Base-by-base conservation (phyloP, 2,113 vertebrate species). In the Corythaixoides concolor region DNA sequence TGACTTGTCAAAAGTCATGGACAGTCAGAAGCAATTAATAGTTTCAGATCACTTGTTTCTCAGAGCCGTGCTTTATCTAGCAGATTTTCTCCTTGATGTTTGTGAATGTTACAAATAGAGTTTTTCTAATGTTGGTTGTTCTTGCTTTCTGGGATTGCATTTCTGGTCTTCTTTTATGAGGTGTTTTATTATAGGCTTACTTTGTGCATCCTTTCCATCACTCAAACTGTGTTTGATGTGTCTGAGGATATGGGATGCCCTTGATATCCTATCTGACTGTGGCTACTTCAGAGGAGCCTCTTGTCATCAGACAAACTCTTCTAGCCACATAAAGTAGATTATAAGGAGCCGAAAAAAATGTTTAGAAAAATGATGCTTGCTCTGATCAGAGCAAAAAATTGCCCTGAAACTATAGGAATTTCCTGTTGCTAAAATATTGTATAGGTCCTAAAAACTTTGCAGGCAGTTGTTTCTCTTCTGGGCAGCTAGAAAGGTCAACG, bases 401-500 rank as follows among this genome's bases (percentile, higher is more conserved):
- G 64, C 58, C 66, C 49, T 91, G 73, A 96, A 92, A 94, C 78
- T 89, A 45, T 23, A 92, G 52, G 93, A 81, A 78, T 58, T 85
- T 82, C 41, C 86, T 90, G 70, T 73, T 64, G 43, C 64, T 89
- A 66, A 89, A 53, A 60, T 78, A 50, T 30, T 78, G 47, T 66
- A 58, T 88, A 80, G 45, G 39, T 53, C 52, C 43, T 80, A 83
- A 63, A 60, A 89, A 35, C 74, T 92, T 90, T 92, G 85, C 33
- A 83, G 62, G 43, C 62, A 55, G 66, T 22, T 78, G 45, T 70
- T 94, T 93, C 77, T 89, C 56, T 45, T 96, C 75, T 84, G 64
- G 60, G 41, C 56, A 81, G n/a, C 84, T 95, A 76, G 81, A 96
- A 96, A 95, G 95, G 94, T 97, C 96, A 95, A 74, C 1, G 33